Evolutionary conservation across 2,113 vertebrate genomes (phyloP).

Genomic region (Amphiprion ocellaris): DNA sequence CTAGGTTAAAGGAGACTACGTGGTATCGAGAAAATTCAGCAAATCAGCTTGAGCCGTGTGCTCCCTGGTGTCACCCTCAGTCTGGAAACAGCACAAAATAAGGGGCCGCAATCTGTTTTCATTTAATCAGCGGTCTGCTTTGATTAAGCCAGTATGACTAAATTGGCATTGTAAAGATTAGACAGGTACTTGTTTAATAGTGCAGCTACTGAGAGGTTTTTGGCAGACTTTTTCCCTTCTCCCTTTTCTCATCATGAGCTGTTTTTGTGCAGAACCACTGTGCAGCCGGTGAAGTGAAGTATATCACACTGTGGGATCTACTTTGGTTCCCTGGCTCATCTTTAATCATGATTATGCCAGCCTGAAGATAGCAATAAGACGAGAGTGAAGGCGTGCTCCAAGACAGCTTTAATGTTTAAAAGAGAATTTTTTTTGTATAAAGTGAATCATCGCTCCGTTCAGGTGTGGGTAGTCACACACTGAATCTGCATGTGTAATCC

Average conservation of each 20-base stretch:
- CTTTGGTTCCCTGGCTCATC: conserved; percentile 24
- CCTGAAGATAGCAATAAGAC: conserved; percentile 23
- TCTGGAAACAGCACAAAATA: conserved; percentile 25
- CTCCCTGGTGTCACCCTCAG: conserved; percentile 18
- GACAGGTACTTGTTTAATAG: conserved; percentile 55
- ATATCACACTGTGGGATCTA: conserved; percentile 38
- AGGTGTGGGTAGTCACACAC: not conserved
- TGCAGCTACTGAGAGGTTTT: conserved; percentile 57
- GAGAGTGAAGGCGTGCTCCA: conserved; percentile 12
- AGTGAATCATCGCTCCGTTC: conserved; percentile 28
- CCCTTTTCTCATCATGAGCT: conserved; percentile 28
- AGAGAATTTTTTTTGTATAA: conserved; percentile 1
- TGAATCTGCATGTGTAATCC: conserved; percentile 21
- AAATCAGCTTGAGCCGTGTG: conserved; percentile 37
- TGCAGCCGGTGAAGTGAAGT: conserved; percentile 21
- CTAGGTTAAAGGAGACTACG: conserved; percentile 28
- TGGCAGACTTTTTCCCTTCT: conserved; percentile 29
- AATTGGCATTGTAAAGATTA: conserved; percentile 38
- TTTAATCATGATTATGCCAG: conserved; percentile 56
- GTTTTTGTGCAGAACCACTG: conserved; percentile 43
- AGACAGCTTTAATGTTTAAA: conserved; percentile 20
- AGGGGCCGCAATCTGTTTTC: conserved; percentile 55
- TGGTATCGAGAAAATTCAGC: conserved; percentile 32
- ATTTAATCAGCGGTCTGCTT: conserved; percentile 63
- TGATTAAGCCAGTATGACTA: conserved; percentile 51